Evolutionary conservation across 2,113 vertebrate species (phyloP).

Genomic region (Tragelaphus buxtoni): DNA sequence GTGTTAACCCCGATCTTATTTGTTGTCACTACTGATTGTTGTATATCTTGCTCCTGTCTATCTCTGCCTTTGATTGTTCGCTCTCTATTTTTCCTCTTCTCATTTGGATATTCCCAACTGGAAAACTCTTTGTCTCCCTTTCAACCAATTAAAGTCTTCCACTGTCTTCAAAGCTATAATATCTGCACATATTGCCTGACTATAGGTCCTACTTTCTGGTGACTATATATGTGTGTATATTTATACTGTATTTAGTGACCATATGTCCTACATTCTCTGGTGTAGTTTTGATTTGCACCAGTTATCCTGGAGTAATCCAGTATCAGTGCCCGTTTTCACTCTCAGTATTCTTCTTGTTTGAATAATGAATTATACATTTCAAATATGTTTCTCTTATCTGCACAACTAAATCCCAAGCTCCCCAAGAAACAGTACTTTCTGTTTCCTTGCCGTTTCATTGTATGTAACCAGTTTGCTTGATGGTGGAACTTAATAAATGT

Average conservation of each 20-base stretch:
- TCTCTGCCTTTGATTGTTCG: not conserved
- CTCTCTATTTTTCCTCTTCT: not conserved
- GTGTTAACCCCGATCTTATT: not conserved
- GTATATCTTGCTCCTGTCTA: not conserved
- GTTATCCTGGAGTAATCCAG: not conserved
- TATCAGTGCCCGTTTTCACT: not conserved
- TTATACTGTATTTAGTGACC: no score
- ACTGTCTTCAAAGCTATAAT: not conserved
- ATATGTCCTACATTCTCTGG: not conserved
- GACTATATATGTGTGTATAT: not conserved
- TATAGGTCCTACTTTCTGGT: not conserved
- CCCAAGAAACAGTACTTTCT: not conserved
- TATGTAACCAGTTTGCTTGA: not conserved
- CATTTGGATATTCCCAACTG: not conserved
- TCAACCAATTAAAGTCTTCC: not conserved
- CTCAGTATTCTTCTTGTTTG: not conserved
- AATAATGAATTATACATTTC: not conserved
- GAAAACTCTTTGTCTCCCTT: not conserved
- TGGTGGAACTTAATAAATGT: not conserved
- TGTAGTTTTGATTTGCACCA: not conserved
- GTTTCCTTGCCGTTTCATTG: not conserved
- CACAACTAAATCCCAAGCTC: not conserved
- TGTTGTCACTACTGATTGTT: not conserved
- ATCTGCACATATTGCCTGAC: not conserved
- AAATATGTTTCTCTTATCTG: not conserved